Percentiles rank a stretch among this genome's conserved stretches.
These are phyloP conservation scores for Macrostomum cliftonense DNA, from an alignment of 2,888 invertebrate species.

Conservation along the genomic window DNA sequence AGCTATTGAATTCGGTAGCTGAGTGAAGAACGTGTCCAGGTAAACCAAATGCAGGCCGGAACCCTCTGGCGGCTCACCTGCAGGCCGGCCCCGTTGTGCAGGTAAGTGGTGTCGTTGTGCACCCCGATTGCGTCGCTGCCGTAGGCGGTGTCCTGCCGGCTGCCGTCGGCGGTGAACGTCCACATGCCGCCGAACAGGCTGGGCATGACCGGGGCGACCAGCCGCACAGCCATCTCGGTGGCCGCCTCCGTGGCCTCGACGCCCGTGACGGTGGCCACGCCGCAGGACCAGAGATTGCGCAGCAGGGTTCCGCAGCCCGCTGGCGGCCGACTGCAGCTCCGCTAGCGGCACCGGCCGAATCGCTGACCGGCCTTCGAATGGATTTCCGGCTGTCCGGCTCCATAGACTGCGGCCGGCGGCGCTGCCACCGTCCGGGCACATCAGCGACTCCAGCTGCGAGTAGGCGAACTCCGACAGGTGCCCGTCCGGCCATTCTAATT, in stretches of 20 bases:
- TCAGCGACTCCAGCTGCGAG: too few relatives aligned
- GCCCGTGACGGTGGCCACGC: background rate
- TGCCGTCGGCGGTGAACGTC: constrained; percentile 44
- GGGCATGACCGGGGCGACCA: constrained; percentile 48
- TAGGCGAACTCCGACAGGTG: too few relatives aligned
- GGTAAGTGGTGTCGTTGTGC: constrained; percentile 62
- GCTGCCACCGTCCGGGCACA: too few relatives aligned
- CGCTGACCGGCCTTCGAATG: too few relatives aligned
- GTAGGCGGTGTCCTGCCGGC: constrained; percentile 55
- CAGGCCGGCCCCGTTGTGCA: constrained; percentile 53
- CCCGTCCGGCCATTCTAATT: too few relatives aligned
- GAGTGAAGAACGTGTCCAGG: too few relatives aligned
- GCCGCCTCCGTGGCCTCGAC: constrained; percentile 22
- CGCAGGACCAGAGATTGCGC: background rate
- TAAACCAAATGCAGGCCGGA: too few relatives aligned
- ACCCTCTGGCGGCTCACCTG: too few relatives aligned
- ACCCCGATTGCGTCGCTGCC: constrained; percentile 49
- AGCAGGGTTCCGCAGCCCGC: constrained; percentile 35
- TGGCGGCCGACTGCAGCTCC: constrained; percentile 40
- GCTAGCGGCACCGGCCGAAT: constrained; percentile 13
- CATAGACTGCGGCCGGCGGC: background rate
- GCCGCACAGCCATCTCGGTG: constrained; percentile 42
- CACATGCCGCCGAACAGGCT: constrained; percentile 59
- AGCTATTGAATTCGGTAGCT: too few relatives aligned
- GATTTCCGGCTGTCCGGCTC: too few relatives aligned